Evolutionary conservation across 2,888 invertebrate species (phyloP), one percentile per base, ranked within the genome.

Genomic region (Opisthograptis luteolata): DNA sequence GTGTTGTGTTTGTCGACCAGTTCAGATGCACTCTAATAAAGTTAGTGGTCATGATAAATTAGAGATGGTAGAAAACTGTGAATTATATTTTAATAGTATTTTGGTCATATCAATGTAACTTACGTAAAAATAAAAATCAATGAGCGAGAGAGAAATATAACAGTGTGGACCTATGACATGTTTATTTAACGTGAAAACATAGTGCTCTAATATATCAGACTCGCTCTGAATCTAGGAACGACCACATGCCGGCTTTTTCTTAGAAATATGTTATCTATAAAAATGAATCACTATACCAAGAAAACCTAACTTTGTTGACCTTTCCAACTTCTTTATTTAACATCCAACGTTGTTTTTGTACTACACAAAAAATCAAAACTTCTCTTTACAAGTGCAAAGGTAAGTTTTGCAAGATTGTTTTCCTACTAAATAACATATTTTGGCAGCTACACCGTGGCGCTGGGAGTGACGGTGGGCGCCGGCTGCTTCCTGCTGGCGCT

Each of bases 381-480:
- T n/a, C n/a, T n/a, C n/a, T n/a, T n/a, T n/a, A n/a, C n/a, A n/a
- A n/a, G n/a, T n/a, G n/a, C n/a, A n/a, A n/a, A n/a, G n/a, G n/a
- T n/a, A n/a, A n/a, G n/a, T n/a, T n/a, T n/a, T n/a, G n/a, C n/a
- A n/a, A n/a, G n/a, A n/a, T n/a, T n/a, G n/a, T n/a, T n/a, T n/a
- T n/a, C n/a, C n/a, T n/a, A n/a, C n/a, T n/a, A n/a, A n/a, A 14
- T 35, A 4, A 12, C 31, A 25, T 25, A 31, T 44, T 12, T 32
- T 68, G 73, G 10, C 76, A 95, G 94, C 68, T 95, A 95, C 70
- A 95, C 95, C 1, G 94, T 95, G 30, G 95, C 95, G 2, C 87
- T 96, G 37, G 95, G 95, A 0, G 95, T 95, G 58, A 95, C 95
- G 2, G 94, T 95, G 5, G 94, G 94, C 5, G 94, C 95, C 1